Conservation (phyloP, 1,140 invertebrate genomes). For the Uloborus diversus region DNA sequence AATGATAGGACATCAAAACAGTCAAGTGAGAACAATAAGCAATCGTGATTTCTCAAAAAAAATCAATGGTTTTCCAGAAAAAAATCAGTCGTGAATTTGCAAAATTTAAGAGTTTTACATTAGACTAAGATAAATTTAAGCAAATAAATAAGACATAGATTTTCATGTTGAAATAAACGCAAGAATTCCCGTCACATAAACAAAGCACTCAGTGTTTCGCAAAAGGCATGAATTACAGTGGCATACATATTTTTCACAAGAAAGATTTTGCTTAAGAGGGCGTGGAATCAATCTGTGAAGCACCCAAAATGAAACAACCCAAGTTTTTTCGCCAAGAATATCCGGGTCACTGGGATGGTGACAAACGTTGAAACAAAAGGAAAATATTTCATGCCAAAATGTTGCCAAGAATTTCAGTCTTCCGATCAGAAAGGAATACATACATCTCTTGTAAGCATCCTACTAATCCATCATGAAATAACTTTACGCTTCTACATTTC, state of each 20-base stretch:
- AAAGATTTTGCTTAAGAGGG: background rate
- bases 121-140: too few relatives aligned
- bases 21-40: too few relatives aligned
- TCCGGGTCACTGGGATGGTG: slow-evolving; percentile 12
- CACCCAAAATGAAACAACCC: background rate
- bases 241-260: background rate
- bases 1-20: too few relatives aligned
- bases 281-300: background rate
- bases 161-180: too few relatives aligned
- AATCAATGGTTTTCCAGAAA: too few relatives aligned
- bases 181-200: too few relatives aligned
- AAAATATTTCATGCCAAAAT: slow-evolving; percentile 19
- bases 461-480: slow-evolving; percentile 11
- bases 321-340: slow-evolving; percentile 26
- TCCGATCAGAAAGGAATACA: slow-evolving; percentile 5
- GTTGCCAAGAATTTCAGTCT: slow-evolving; percentile 18
- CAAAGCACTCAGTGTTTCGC: too few relatives aligned
- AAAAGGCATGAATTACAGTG: too few relatives aligned
- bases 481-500: slow-evolving; percentile 6
- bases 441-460: background rate
- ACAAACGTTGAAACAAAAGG: slow-evolving; percentile 39
- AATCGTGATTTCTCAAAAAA: too few relatives aligned
- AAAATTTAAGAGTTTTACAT: too few relatives aligned
- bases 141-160: too few relatives aligned
- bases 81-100: too few relatives aligned